These are phyloP conservation scores for Oscheius myriophilus DNA, from an alignment of 2,888 invertebrate species.

Conservation along the genomic window DNA sequence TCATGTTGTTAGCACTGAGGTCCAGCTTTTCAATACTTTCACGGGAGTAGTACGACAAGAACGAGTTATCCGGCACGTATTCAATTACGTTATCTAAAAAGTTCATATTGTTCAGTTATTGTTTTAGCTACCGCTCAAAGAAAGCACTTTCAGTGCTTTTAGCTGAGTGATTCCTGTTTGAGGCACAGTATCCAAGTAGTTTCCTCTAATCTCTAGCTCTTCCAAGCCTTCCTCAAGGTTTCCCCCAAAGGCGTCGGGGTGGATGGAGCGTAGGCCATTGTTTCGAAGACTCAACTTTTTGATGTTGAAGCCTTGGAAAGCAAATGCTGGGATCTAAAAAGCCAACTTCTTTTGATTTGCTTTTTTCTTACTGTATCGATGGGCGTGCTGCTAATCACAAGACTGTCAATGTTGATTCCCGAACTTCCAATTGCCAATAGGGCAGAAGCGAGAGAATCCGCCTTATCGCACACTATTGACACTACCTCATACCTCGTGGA, in stretches of 20 bases:
- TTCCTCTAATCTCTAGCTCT: slow-evolving; percentile 63
- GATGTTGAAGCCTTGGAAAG: slow-evolving; percentile 58
- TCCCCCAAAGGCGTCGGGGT: slow-evolving; percentile 59
- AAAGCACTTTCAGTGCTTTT: slow-evolving; percentile 33
- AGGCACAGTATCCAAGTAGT: slow-evolving; percentile 53
- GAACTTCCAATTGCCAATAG: slow-evolving; percentile 52
- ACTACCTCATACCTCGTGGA: slow-evolving; percentile 63
- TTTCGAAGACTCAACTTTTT: slow-evolving; percentile 60
- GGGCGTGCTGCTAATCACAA: slow-evolving; percentile 64
- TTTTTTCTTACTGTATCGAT: slow-evolving; percentile 35
- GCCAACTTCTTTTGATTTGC: neutral
- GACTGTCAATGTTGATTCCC: slow-evolving; percentile 55
- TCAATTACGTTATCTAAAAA: slow-evolving; percentile 59
- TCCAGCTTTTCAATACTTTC: slow-evolving; percentile 52
- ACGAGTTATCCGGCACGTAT: slow-evolving; percentile 55
- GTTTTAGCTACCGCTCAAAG: slow-evolving; percentile 38
- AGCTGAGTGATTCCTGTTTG: slow-evolving; percentile 49
- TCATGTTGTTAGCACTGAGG: slow-evolving; percentile 59
- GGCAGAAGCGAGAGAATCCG: slow-evolving; percentile 52
- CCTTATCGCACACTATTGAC: slow-evolving; percentile 61
- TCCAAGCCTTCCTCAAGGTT: slow-evolving; percentile 48
- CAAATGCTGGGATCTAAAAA: slow-evolving; percentile 57
- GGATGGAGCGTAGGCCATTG: slow-evolving; percentile 58
- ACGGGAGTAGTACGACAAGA: slow-evolving; percentile 57
- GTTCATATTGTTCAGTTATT: slow-evolving; percentile 19